These are phyloP conservation scores for Mercenaria mercenaria DNA, from an alignment of 1,140 invertebrate species.

Conservation along the genomic window DNA sequence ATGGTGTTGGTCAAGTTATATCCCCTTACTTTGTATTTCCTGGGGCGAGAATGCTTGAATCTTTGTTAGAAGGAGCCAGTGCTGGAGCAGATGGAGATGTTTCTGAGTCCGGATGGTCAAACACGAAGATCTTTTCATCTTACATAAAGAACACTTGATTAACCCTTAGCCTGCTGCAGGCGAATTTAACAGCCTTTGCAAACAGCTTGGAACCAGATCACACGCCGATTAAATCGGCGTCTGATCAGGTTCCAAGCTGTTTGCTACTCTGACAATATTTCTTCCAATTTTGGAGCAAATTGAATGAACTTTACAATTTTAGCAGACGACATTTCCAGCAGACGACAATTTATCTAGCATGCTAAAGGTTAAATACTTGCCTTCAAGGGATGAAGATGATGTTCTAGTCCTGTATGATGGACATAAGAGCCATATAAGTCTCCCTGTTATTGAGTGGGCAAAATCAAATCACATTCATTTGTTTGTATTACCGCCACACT, in stretches of 20 bases:
- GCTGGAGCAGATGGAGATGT: conserved; percentile 33
- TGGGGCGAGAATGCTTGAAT: conserved; percentile 79
- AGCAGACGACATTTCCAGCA: too few relatives aligned
- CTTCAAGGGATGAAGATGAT: background rate
- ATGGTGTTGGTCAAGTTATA: conserved; percentile 61
- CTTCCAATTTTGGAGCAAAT: too few relatives aligned
- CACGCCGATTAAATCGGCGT: too few relatives aligned
- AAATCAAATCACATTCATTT: background rate
- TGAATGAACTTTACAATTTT: too few relatives aligned
- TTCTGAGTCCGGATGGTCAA: conserved; percentile 35
- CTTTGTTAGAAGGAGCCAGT: conserved; percentile 55
- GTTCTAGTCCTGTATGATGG: conserved; percentile 21
- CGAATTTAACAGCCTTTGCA: too few relatives aligned
- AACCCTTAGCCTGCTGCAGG: too few relatives aligned
- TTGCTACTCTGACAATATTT: too few relatives aligned
- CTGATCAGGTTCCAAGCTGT: too few relatives aligned
- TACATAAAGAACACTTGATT: too few relatives aligned
- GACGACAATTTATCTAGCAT: too few relatives aligned
- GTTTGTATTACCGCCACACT: conserved; percentile 21
- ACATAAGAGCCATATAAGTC: conserved; percentile 13
- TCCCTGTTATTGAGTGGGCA: background rate
- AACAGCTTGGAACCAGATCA: too few relatives aligned
- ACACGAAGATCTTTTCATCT: background rate
- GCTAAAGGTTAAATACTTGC: too few relatives aligned
- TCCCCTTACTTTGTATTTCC: conserved; percentile 85